These are phyloP conservation scores for Calliopum simillimum DNA, from an alignment of 2,888 invertebrate genomes.

Conservation along the genomic window DNA sequence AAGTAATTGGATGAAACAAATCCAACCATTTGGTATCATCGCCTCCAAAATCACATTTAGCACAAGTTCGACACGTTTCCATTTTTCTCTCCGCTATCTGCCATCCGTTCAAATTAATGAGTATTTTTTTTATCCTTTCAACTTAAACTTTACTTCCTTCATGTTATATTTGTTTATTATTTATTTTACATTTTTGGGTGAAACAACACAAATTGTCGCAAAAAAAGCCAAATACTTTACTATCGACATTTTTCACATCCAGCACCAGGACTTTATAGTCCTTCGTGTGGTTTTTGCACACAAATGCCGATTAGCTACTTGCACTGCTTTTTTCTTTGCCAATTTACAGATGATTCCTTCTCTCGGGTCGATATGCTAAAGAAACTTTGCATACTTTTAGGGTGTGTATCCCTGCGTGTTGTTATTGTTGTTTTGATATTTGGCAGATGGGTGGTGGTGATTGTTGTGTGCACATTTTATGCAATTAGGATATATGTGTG, in stretches of 20 bases:
- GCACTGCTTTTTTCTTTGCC: background rate
- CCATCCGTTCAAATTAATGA: background rate
- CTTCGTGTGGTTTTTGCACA: background rate
- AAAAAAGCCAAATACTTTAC: background rate
- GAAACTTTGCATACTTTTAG: background rate
- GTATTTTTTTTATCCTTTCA: constrained; percentile 3
- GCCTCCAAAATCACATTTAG: constrained; percentile 55
- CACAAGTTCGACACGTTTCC: constrained; percentile 64
- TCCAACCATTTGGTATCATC: constrained; percentile 58
- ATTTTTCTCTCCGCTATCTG: constrained; percentile 43
- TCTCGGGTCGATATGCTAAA: constrained; percentile 11
- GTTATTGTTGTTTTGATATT: no score
- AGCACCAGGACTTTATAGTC: constrained; percentile 1
- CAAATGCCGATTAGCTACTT: background rate
- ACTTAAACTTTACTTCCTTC: background rate
- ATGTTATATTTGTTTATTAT: constrained; percentile 4
- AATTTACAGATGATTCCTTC: constrained; percentile 13
- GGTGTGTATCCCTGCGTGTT: constrained; percentile 9
- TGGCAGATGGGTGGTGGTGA: no score
- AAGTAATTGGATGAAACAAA: constrained; percentile 58
- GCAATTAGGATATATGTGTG: no score
- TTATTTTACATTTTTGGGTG: constrained; percentile 18
- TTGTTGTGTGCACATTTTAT: no score
- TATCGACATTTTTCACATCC: background rate
- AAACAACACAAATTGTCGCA: no score